Percentiles rank a stretch among this genome's conserved stretches.
Evolutionary conservation across 2,113 vertebrate species (phyloP).

Genomic region (Tylochromis polylepis): DNA sequence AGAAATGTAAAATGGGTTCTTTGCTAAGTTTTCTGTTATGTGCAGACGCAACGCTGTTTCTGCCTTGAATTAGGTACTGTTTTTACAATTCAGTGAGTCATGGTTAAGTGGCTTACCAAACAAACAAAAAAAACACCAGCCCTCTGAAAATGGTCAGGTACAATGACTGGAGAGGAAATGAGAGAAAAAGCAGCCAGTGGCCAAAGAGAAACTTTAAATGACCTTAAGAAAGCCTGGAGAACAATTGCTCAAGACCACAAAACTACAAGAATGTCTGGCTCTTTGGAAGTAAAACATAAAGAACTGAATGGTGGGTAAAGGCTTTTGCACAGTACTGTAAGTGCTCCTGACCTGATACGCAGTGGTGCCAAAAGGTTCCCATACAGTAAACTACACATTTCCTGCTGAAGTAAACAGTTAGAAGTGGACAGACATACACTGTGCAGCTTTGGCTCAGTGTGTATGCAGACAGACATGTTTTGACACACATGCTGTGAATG

Average conservation of each 20-base stretch:
- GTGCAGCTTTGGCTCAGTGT: background rate
- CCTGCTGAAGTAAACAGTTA: background rate
- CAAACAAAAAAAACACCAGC: background rate
- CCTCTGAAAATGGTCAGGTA: background rate
- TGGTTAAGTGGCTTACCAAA: background rate
- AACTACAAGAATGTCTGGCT: background rate
- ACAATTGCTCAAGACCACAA: background rate
- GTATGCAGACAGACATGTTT: background rate
- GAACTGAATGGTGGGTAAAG: background rate
- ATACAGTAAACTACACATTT: background rate
- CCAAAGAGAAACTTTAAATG: background rate
- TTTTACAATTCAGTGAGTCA: background rate
- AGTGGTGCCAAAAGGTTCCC: background rate
- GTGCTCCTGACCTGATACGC: too few species aligned
- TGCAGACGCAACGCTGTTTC: background rate
- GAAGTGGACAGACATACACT: background rate
- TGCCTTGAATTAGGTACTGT: background rate
- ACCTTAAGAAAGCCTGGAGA: background rate
- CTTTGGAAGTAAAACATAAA: background rate
- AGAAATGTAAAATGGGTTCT: background rate
- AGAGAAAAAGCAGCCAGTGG: background rate
- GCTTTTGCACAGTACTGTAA: background rate
- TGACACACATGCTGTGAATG: background rate
- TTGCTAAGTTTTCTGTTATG: background rate
- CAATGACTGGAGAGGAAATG: background rate